These are phyloP conservation scores for Ramazzottius varieornatus DNA, from an alignment of 2,888 invertebrate species.

Conservation along the genomic window DNA sequence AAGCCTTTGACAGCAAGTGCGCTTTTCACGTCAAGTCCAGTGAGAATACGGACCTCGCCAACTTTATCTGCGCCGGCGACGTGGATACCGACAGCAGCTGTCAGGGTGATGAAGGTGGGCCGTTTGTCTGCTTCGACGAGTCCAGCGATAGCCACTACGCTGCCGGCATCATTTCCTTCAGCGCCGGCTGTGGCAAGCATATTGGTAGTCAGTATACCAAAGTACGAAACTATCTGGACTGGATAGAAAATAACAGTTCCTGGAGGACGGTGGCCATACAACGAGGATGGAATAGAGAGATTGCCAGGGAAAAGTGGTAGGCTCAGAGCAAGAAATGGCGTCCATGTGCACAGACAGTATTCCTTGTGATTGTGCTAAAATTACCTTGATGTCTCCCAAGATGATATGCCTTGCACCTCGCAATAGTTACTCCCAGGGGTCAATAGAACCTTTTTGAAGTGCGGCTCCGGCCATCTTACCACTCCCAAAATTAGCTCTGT, in stretches of 20 bases:
- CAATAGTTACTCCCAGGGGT: too few species aligned
- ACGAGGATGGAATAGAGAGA: not conserved
- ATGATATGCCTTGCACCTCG: too few species aligned
- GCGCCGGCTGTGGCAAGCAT: not conserved
- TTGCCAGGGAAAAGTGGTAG: too few species aligned
- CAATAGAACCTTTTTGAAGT: too few species aligned
- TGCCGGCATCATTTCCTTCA: not conserved
- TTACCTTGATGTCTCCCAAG: not conserved
- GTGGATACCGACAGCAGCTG: not conserved
- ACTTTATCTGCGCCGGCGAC: not conserved
- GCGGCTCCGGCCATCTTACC: too few species aligned
- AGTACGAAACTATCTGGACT: not conserved
- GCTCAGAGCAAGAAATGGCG: not conserved
- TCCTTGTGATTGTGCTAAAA: not conserved
- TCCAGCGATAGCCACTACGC: not conserved
- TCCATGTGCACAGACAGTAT: not conserved
- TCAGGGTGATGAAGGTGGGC: not conserved
- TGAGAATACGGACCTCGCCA: not conserved
- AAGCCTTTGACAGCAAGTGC: not conserved
- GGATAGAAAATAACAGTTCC: not conserved
- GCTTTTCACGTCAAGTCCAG: not conserved
- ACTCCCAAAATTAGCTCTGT: too few species aligned
- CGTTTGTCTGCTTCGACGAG: not conserved
- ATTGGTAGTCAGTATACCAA: conserved; percentile 1
- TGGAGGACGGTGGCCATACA: not conserved